phyloP scores from a whole-genome alignment of 2,888 invertebrate genomes.

The Hymenopus coronatus region DNA sequence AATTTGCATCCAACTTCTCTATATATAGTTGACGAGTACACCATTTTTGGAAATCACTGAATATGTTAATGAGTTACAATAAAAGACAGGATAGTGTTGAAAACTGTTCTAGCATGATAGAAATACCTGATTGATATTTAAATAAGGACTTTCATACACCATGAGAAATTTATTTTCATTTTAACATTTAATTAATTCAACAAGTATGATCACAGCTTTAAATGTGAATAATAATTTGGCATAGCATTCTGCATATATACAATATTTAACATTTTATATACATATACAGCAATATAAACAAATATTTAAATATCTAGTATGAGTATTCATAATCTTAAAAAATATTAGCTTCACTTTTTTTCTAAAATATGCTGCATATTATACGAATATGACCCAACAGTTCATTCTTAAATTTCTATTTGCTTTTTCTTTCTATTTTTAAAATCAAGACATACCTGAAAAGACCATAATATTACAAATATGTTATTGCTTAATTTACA shows the following conservation, averaged over 20 bases:
- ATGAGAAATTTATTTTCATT: neutral
- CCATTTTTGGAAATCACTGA: too few relatives aligned
- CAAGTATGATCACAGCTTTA: neutral
- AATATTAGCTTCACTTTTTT: neutral
- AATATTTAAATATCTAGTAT: neutral
- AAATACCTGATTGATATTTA: neutral
- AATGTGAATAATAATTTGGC: neutral
- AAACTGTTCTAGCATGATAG: too few relatives aligned
- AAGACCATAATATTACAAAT: neutral
- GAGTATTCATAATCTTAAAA: neutral
- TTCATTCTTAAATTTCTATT: neutral
- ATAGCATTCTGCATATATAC: neutral
- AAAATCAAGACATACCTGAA: neutral
- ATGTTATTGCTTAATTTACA: too few relatives aligned
- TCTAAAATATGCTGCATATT: neutral
- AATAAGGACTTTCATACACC: neutral
- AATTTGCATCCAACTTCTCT: too few relatives aligned
- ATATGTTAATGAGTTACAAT: too few relatives aligned
- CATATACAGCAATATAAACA: neutral
- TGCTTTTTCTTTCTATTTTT: neutral
- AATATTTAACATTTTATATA: neutral
- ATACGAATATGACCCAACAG: neutral
- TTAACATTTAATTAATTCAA: neutral
- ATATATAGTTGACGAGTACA: too few relatives aligned
- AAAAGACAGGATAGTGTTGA: too few relatives aligned